phyloP scores from a whole-genome alignment of 2,113 vertebrate genomes.

The Oreochromis spilurus region DNA sequence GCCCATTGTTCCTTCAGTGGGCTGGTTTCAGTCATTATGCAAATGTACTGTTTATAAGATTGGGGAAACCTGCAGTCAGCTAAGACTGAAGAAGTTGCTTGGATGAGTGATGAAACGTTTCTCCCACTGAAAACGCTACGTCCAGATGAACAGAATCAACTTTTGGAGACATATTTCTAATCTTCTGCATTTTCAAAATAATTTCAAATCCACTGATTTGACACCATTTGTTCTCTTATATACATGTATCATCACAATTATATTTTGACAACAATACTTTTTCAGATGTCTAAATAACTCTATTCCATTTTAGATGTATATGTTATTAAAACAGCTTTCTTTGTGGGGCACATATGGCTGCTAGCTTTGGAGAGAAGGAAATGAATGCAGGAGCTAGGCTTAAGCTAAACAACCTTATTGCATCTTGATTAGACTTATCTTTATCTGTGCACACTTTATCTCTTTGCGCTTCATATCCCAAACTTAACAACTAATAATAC shows the following conservation, averaged over 20 bases:
- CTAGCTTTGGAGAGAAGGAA: background rate
- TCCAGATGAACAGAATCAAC: background rate
- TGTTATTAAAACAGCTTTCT: background rate
- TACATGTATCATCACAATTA: background rate
- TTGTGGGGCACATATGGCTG: background rate
- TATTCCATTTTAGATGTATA: background rate
- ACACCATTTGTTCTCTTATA: background rate
- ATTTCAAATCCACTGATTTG: background rate
- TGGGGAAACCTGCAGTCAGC: background rate
- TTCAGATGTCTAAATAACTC: background rate
- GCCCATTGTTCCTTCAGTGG: background rate
- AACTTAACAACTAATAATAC: slow-evolving; percentile 22
- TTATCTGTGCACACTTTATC: background rate
- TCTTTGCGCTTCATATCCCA: slow-evolving; percentile 8
- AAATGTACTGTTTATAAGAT: background rate
- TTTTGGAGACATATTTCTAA: background rate
- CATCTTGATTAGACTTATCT: background rate
- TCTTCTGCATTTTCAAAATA: background rate
- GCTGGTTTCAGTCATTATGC: background rate
- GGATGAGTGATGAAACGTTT: background rate
- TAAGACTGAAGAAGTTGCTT: background rate
- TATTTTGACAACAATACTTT: background rate
- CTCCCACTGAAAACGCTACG: background rate
- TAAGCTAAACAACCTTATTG: background rate
- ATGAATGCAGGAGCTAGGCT: background rate